Conservation (phyloP, 2,797 vertebrate genomes). For the Cichlasoma orientale region DNA sequence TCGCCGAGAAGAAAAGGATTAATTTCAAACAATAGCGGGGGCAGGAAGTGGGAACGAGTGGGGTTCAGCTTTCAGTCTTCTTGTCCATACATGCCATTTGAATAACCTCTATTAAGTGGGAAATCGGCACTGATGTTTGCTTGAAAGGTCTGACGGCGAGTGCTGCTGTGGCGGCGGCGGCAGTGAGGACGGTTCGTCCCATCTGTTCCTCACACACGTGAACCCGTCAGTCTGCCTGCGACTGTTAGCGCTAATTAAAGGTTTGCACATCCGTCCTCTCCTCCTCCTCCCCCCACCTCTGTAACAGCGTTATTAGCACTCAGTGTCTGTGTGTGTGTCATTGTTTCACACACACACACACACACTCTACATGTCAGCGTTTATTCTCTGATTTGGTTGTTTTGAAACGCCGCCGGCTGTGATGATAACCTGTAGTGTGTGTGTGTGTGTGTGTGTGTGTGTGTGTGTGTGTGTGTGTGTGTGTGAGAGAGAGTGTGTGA, state of each 20-base stretch:
- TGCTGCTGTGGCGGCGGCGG: no score
- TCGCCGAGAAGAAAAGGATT: background rate
- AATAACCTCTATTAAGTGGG: background rate
- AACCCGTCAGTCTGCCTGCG: constrained; percentile 40
- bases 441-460: background rate
- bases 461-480: no score
- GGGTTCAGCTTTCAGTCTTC: background rate
- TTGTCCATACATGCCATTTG: background rate
- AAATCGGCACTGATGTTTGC: background rate
- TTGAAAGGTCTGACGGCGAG: background rate
- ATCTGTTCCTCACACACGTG: constrained; percentile 50
- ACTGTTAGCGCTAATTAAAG: constrained; percentile 65
- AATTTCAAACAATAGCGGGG: background rate
- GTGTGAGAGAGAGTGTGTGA: background rate
- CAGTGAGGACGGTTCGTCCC: background rate
- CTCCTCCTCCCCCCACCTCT: constrained; percentile 4
- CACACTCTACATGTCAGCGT: constrained; percentile 1
- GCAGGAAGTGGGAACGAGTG: background rate
- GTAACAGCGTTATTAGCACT: constrained; percentile 48
- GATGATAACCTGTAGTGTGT: constrained; percentile 45
- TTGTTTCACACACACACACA: constrained; percentile 4
- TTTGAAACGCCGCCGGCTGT: constrained; percentile 38
- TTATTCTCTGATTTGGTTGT: constrained; percentile 40
- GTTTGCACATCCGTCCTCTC: constrained; percentile 58
- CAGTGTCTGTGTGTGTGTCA: background rate